Evolutionary conservation across 1,140 invertebrate genomes (phyloP), one percentile per base, ranked within the genome.

Genomic region (Dinothrombium tinctorium): DNA sequence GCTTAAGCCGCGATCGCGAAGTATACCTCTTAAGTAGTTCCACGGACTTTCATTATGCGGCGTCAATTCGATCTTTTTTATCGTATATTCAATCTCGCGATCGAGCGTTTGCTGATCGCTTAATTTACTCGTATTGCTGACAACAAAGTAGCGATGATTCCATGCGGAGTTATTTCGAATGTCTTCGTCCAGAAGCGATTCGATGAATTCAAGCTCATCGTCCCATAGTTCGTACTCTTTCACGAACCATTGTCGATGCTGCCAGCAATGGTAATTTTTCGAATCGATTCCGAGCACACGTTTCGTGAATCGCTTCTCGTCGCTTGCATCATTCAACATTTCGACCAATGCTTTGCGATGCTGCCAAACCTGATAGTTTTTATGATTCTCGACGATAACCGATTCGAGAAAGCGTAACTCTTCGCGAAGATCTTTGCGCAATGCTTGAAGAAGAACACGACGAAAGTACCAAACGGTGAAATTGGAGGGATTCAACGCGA

Each of bases 201-300:
- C 73, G 1, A 79, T 71, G 60, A 76, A 95, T 17, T 73, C 68
- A 46, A 96, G 56, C 60, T 98, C 90, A 14, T 72, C 67, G 6
- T 80, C 71, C 59, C 72, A 90, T 37, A 61, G 41, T 8, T 48
- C 36, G 52, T 59, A 66, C 33, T 58, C 49, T 43, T 50, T 49
- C 4, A 66, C 54, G 15, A 76, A 74, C 89, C 87, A 95, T 52
- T 94, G 64, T 38, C 61, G 65, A 60, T 99, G 80, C 60, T 99
- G 89, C 94, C 94, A 99, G 3, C 86, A 87, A 63, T 99, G 94
- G 62, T 98, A 99, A 63, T 99, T 99, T 61, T 99, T 99, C 2
- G 80, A 69, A 62, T 99, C 94, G 42, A 74, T 67, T 37, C 66
- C 55, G 6, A 99, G 62, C 33, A 90, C 73, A 26, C 63, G 62